These are phyloP conservation scores for Timema podura DNA, from an alignment of 2,888 invertebrate genomes.

Conservation along the genomic window DNA sequence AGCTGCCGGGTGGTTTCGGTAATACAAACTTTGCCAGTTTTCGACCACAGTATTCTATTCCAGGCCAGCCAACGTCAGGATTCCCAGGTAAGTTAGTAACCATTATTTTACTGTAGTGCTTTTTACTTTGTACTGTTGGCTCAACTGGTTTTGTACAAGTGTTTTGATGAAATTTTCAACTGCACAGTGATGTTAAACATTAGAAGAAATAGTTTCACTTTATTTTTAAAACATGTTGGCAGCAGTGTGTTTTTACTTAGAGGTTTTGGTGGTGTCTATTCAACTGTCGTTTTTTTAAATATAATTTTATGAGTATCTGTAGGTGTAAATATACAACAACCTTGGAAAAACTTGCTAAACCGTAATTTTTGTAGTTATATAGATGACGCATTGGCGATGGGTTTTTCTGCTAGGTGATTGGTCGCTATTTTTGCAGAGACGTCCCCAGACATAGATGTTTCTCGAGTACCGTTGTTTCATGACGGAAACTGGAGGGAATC, in stretches of 20 bases:
- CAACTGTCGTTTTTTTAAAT: too few species aligned
- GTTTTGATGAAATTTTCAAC: too few species aligned
- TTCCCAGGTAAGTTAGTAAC: constrained; percentile 34
- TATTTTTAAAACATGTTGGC: background rate
- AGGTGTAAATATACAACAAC: too few species aligned
- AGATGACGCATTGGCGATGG: constrained; percentile 12
- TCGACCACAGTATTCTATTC: constrained; percentile 81
- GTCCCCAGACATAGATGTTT: constrained; percentile 33
- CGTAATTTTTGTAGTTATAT: background rate
- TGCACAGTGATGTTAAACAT: background rate
- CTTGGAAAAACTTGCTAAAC: background rate
- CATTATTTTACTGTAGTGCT: too few species aligned
- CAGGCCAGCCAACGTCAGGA: constrained; percentile 50
- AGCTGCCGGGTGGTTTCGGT: constrained; percentile 61
- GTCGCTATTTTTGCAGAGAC: constrained; percentile 29
- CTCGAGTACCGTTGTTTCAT: constrained; percentile 33
- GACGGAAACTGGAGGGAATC: constrained; percentile 34
- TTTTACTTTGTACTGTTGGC: too few species aligned
- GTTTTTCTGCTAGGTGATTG: constrained; percentile 15
- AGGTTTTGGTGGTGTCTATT: background rate
- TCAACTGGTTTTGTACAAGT: too few species aligned
- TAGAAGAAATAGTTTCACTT: background rate
- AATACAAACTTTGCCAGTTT: constrained; percentile 81
- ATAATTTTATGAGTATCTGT: too few species aligned
- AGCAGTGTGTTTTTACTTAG: background rate